phyloP scores from a whole-genome alignment of 2,113 vertebrate genomes.

The Argyrosomus japonicus region DNA sequence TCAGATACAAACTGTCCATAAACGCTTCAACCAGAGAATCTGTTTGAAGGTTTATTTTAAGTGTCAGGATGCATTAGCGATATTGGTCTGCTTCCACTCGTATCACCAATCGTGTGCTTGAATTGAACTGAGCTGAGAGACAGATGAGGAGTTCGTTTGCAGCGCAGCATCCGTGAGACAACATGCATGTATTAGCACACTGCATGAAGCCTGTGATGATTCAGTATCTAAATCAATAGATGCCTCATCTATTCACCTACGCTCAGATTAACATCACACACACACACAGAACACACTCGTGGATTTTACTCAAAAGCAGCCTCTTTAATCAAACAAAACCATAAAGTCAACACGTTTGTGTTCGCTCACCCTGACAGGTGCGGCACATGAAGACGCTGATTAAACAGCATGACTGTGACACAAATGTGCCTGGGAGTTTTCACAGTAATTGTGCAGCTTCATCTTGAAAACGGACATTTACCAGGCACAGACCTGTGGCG shows the following conservation, averaged over 20 bases:
- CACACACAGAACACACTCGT: background rate
- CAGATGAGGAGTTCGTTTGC: background rate
- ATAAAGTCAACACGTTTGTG: too few species aligned
- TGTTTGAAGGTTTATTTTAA: background rate
- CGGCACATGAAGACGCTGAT: too few species aligned
- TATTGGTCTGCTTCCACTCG: background rate
- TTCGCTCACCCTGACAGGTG: too few species aligned
- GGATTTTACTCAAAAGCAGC: too few species aligned
- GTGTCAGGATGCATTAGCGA: background rate
- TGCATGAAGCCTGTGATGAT: conserved; percentile 22
- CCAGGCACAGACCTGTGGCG: too few species aligned
- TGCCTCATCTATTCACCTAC: conserved; percentile 10
- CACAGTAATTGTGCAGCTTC: too few species aligned
- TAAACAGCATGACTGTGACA: too few species aligned
- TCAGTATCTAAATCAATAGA: conserved; percentile 34
- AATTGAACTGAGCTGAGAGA: too few species aligned
- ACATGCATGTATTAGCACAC: conserved; percentile 18
- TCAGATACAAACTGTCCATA: background rate
- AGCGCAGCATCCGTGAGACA: too few species aligned
- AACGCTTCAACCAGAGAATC: background rate
- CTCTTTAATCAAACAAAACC: too few species aligned
- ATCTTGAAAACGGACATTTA: too few species aligned
- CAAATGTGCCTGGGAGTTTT: too few species aligned
- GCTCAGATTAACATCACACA: conserved; percentile 21
- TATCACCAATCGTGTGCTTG: background rate